Evolutionary conservation across 2,113 vertebrate species (phyloP).

Genomic region (Datnioides undecimradiatus): DNA sequence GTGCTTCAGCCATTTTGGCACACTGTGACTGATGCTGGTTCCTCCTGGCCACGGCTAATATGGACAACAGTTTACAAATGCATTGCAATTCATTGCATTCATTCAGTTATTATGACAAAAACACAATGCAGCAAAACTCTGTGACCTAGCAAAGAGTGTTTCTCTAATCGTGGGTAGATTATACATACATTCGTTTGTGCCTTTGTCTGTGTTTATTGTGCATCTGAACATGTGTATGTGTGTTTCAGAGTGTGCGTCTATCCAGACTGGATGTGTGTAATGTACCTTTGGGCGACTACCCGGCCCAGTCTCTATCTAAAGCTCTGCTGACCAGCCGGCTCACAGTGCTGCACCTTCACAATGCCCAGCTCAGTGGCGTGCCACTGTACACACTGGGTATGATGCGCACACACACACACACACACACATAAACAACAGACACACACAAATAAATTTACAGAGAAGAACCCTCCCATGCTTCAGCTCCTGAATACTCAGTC

Average conservation of each 20-base stretch:
- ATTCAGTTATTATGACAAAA: too few species aligned
- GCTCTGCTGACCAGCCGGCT: slow-evolving; percentile 82
- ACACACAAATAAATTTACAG: not conserved
- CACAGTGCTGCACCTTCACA: slow-evolving; percentile 80
- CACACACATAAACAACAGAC: slow-evolving; percentile 15
- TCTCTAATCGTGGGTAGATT: not conserved
- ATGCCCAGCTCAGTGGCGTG: slow-evolving; percentile 81
- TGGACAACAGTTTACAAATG: too few species aligned
- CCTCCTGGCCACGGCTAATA: too few species aligned
- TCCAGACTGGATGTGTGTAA: slow-evolving; percentile 81
- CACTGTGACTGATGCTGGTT: too few species aligned
- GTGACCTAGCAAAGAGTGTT: too few species aligned
- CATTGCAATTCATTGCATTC: too few species aligned
- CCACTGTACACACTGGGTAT: slow-evolving; percentile 84
- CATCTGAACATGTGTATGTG: not conserved
- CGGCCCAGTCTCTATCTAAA: slow-evolving; percentile 76
- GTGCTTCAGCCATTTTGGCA: too few species aligned
- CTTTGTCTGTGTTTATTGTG: not conserved
- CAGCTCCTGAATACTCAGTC: too few species aligned
- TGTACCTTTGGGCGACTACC: slow-evolving; percentile 76
- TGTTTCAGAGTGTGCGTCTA: slow-evolving; percentile 82
- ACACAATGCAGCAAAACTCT: too few species aligned
- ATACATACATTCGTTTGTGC: not conserved
- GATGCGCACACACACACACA: slow-evolving; percentile 22
- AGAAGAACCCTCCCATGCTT: too few species aligned